A percentile compares a stretch with the other conserved stretches of the same genome.
Conservation (phyloP, 35 echinoderm and acorn worm genomes). For the Amphiura filiformis region DNA sequence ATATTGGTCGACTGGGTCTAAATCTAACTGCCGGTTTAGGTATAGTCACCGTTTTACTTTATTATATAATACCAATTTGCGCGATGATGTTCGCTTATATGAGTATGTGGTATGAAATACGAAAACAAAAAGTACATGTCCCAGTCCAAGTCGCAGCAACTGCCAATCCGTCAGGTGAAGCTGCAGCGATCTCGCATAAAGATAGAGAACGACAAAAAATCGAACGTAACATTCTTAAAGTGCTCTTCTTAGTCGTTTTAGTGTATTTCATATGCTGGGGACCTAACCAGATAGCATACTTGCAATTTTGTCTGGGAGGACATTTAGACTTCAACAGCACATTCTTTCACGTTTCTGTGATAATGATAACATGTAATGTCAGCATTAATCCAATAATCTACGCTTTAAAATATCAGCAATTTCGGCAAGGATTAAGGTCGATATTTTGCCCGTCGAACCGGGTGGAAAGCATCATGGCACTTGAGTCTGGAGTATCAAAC, state of each 20-base stretch:
- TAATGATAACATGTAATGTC: constrained; percentile 40
- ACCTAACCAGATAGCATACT: constrained; percentile 48
- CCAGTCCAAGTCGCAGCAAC: not conserved
- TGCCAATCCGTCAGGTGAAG: not conserved
- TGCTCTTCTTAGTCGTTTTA: constrained; percentile 11
- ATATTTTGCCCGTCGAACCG: constrained; percentile 12
- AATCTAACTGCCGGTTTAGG: constrained; percentile 1
- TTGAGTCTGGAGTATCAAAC: not conserved
- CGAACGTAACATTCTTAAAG: constrained; percentile 37
- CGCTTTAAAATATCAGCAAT: constrained; percentile 49
- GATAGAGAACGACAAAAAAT: not conserved
- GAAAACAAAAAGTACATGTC: not conserved
- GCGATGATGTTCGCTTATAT: constrained; percentile 51
- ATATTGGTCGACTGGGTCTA: not conserved
- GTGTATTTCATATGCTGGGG: constrained; percentile 44
- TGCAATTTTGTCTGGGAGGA: constrained; percentile 25
- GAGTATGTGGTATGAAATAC: constrained; percentile 24
- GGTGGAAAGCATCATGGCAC: not conserved
- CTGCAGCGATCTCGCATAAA: not conserved
- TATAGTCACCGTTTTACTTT: not conserved
- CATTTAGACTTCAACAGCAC: constrained; percentile 17
- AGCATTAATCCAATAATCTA: constrained; percentile 58
- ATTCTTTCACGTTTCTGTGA: constrained; percentile 42
- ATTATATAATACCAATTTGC: constrained; percentile 29
- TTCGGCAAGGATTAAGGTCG: constrained; percentile 22